Evolutionary conservation across 2,797 vertebrate species (phyloP).

Genomic region (Clarias laeviceps): DNA sequence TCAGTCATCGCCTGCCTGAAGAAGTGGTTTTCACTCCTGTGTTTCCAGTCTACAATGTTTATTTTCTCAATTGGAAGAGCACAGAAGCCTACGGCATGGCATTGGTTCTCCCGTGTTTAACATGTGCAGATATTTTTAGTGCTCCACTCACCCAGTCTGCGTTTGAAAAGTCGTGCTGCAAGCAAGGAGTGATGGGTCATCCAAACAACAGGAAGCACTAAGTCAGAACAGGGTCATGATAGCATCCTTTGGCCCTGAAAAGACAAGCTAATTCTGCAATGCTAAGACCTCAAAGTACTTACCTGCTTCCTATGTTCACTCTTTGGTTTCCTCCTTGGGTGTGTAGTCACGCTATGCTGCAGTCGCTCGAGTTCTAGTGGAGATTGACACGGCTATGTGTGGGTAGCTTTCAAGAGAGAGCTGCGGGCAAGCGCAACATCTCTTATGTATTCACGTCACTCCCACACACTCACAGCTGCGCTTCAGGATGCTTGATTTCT

Average conservation of each 20-base stretch:
- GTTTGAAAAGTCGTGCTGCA: slow-evolving; percentile 10
- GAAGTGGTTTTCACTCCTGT: slow-evolving; percentile 21
- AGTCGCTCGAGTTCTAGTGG: background rate
- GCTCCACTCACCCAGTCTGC: background rate
- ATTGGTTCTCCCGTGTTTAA: slow-evolving; percentile 27
- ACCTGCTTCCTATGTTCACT: slow-evolving; percentile 39
- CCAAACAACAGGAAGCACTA: slow-evolving; percentile 56
- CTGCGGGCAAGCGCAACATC: background rate
- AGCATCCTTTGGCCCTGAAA: slow-evolving; percentile 48
- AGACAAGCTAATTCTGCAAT: slow-evolving; percentile 14
- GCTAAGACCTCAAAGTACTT: slow-evolving; percentile 14
- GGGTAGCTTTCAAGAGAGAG: background rate
- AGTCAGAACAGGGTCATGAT: slow-evolving; percentile 30
- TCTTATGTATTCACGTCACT: background rate
- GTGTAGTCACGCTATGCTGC: slow-evolving; percentile 16
- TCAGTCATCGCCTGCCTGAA: slow-evolving; percentile 11
- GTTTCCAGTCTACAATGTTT: slow-evolving; percentile 42
- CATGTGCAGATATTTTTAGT: slow-evolving; percentile 6
- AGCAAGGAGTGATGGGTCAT: slow-evolving; percentile 41
- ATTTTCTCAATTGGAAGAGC: slow-evolving; percentile 44
- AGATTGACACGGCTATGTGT: background rate
- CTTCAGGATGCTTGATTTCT: slow-evolving; percentile 5
- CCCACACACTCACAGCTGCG: slow-evolving; percentile 16
- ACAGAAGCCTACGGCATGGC: slow-evolving; percentile 4
- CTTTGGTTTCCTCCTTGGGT: slow-evolving; percentile 6